Base-by-base conservation (phyloP, 2,113 vertebrate genomes). In the Chloroceryle aenea region DNA sequence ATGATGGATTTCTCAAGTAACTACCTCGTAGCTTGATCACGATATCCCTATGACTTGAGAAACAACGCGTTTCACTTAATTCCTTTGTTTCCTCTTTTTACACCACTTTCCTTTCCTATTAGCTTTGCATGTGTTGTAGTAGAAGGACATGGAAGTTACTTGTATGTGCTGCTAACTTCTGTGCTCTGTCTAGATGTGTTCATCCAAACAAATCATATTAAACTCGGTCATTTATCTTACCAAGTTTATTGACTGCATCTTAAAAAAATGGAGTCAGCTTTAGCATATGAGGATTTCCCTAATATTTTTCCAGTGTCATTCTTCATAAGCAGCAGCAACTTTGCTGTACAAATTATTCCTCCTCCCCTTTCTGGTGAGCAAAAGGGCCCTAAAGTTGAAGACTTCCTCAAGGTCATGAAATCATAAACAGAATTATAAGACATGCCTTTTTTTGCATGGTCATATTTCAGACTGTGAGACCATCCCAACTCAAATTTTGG, bases 1-100 rank as follows among this genome's bases (percentile, higher is more conserved):
- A 95, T 43, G 87, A 96, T 34, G 97, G 91, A 95, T 97, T 98
- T 97, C 96, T 97, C 84, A 88, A 97, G 76, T 90, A 74, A 93
- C 74, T 84, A 69, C 97, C 95, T 97, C 85, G 30, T 95, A 95
- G 98, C 97, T 96, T 85, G 97, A 95, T 98, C 98, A 97, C 97
- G 8, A 89, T 97, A 95, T 96, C 98, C 95, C 15, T 91, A 89
- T 90, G 95, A 96, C 96, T 94, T 97, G 97, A 97, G 94, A 69
- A 89, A 85, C 95, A 58, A 34, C 97, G 52, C 12, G 80, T 83
- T 89, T 75, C 1, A 5, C 40, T 59, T 27, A 43, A 23, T 94
- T 87, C 32, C 25, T 78, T 52, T 64, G 29, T 61, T 81, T 83
- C 27, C 32, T 12, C 5, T 43, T 92, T 88, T 80, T 13, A 14